A percentile compares a stretch with the other conserved stretches of the same genome.
Conservation (phyloP, 2,113 vertebrate genomes). For the Albula goreensis region DNA sequence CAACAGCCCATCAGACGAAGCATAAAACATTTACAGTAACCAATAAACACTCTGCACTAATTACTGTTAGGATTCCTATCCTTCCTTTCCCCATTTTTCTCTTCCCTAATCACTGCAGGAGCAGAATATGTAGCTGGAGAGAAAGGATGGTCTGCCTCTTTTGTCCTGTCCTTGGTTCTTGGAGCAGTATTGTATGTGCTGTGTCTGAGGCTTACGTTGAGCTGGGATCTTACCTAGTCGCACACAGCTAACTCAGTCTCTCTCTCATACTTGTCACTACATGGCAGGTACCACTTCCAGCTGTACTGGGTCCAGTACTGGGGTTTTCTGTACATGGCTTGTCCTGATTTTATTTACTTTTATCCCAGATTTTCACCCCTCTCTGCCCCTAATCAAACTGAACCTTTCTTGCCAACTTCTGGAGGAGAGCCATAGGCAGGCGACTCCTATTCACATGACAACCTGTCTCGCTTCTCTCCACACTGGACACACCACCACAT, state of each 20-base stretch:
- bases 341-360: too few relatives aligned
- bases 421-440: too few relatives aligned
- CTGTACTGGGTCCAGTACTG: too few relatives aligned
- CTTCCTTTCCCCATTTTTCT: constrained; percentile 5
- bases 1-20: constrained; percentile 58
- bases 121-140: neutral
- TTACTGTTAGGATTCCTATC: constrained; percentile 35
- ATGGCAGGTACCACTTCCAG: too few relatives aligned
- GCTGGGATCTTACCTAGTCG: neutral
- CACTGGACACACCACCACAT: too few relatives aligned
- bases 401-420: too few relatives aligned
- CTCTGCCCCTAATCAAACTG: too few relatives aligned
- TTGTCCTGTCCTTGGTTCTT: neutral
- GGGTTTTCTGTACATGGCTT: too few relatives aligned
- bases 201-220: neutral
- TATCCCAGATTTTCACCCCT: too few relatives aligned
- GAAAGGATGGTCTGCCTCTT: neutral
- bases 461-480: too few relatives aligned
- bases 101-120: neutral
- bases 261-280: too few relatives aligned
- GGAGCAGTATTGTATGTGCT: neutral
- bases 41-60: constrained; percentile 63
- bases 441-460: too few relatives aligned
- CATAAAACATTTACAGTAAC: constrained; percentile 77
- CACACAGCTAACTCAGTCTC: neutral